Conservation (phyloP, 2,113 vertebrate genomes). For the Erythrocebus patas region DNA sequence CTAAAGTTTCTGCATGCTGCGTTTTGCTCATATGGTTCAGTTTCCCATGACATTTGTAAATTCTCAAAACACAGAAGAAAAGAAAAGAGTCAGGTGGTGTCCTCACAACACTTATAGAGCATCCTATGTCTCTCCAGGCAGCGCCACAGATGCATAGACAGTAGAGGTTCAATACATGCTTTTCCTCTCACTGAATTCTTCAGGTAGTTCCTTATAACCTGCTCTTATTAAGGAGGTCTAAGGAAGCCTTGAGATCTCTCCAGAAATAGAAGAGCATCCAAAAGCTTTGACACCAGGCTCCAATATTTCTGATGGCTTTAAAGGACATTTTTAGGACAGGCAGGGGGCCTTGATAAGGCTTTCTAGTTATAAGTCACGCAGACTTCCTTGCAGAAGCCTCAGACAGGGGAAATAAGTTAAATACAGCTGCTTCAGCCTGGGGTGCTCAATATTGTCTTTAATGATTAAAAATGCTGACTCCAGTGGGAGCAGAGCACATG, state of each 20-base stretch:
- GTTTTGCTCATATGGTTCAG: background rate
- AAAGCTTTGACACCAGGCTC: background rate
- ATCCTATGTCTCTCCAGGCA: fast-evolving
- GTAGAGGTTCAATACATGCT: background rate
- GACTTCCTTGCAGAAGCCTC: background rate
- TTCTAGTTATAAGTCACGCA: background rate
- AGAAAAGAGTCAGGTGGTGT: background rate
- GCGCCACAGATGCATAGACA: background rate
- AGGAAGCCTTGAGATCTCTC: background rate
- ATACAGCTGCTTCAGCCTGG: constrained; percentile 24
- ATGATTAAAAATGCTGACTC: constrained; percentile 42
- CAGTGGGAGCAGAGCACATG: background rate
- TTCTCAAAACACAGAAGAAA: background rate
- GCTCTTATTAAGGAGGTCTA: background rate
- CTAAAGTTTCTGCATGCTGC: background rate
- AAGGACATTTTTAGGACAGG: background rate
- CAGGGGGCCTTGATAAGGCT: background rate
- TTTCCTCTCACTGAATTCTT: background rate
- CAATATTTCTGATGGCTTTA: background rate
- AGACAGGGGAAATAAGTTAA: background rate
- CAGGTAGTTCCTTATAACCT: background rate
- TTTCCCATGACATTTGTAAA: background rate
- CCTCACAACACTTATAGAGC: background rate
- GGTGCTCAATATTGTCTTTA: background rate
- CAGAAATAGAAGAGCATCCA: background rate